Percentiles rank a stretch among this genome's conserved stretches.
Evolutionary conservation across 2,113 vertebrate genomes (phyloP).

Genomic region (Bubo bubo): DNA sequence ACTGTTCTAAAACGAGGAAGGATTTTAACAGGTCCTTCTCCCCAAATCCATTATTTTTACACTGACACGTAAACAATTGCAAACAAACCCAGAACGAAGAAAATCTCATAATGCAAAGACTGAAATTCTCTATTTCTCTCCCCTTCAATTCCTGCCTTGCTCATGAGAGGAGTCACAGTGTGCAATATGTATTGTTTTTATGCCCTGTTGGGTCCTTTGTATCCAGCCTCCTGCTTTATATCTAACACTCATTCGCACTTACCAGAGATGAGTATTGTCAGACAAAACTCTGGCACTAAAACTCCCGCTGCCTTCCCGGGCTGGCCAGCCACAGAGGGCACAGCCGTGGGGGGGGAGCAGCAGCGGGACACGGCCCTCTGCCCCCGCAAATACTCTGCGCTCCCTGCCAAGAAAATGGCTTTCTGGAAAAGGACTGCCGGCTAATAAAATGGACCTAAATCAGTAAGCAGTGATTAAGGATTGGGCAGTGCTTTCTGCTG

Average conservation of each 20-base stretch:
- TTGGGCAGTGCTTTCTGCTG: conserved; percentile 30
- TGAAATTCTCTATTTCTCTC: neutral
- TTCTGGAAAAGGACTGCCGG: conserved; percentile 68
- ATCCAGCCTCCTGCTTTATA: neutral
- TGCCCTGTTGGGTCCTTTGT: conserved; percentile 52
- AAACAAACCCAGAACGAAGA: neutral
- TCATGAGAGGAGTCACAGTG: conserved; percentile 27
- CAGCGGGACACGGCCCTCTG: neutral
- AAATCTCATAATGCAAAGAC: neutral
- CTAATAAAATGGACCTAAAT: conserved; percentile 70
- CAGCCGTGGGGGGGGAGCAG: neutral
- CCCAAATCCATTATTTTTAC: conserved; percentile 1
- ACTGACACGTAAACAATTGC: neutral
- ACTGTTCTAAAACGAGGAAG: neutral
- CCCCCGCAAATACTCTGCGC: conserved; percentile 27
- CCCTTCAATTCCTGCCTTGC: conserved; percentile 33
- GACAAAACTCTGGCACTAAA: conserved; percentile 21
- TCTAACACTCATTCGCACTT: conserved; percentile 48
- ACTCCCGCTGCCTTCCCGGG: neutral
- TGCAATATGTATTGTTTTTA: conserved; percentile 27
- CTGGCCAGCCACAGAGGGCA: neutral
- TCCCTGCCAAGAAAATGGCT: conserved; percentile 71
- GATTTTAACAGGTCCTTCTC: neutral
- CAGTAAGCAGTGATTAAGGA: conserved; percentile 77
- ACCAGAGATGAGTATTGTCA: neutral